Evolutionary conservation across 2,113 vertebrate species (phyloP), one percentile per base, ranked within the genome.

Genomic region (Recurvirostra avosetta): DNA sequence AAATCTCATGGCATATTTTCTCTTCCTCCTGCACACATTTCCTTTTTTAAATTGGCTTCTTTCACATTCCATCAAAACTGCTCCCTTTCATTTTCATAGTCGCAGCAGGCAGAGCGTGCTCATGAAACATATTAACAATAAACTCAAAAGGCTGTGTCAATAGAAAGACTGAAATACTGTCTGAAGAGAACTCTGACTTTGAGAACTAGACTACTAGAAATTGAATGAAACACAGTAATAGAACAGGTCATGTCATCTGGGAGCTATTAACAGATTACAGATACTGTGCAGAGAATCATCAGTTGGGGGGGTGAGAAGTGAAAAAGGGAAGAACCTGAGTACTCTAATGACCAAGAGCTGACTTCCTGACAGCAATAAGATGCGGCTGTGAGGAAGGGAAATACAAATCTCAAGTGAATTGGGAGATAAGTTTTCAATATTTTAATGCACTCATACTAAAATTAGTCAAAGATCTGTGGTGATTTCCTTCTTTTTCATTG

Each of bases 61-160:
- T 74, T 92, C 76, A 86, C 56, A 78, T 86, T 80, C 70, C 36
- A 61, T 72, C 91, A 43, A 68, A 94, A 87, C 36, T 41, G 53
- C 49, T 91, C 27, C 63, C 76, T 93, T 92, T 84, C 88, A 87
- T 94, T 96, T 92, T 55, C 86, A 55, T 50, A 68, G 81, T 18
- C 15, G 0, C 4, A 14, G 81, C 49, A 78, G 92, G 71, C 88
- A 79, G 77, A 63, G 47, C 6, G 26, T 77, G 88, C 70, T 88
- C 88, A 63, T 36, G 55, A 86, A 92, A 67, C 30, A 71, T 56
- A 72, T 78, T 78, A 94, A 87, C 65, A 71, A 47, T 67, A 81
- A 85, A 68, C 91, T 84, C 71, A 32, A 94, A 95, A 96, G 76
- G 56, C 61, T 92, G 26, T 27, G 59, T 67, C 84, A 78, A 78